Evolutionary conservation across 2,888 invertebrate species (phyloP), one percentile per base, ranked within the genome.

Genomic region (Ferrisia virgata): DNA sequence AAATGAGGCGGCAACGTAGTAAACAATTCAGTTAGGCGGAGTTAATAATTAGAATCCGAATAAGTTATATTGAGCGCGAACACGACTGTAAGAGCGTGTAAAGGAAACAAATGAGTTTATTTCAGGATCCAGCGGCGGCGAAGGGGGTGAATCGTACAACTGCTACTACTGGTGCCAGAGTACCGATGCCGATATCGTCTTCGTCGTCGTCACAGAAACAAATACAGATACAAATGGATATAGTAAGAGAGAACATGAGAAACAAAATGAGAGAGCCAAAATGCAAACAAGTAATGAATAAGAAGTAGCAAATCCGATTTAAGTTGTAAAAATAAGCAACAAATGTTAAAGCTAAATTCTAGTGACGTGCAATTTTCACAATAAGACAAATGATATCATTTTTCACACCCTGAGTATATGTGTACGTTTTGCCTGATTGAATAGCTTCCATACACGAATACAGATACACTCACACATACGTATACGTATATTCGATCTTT

Each of bases 291-390:
- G 72, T 76, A 76, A 76, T 76, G 72, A 76, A 76, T 76, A 76
- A 76, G 72, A 76, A 76, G 72, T 76, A 76, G 72, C 31, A 81
- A 58, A 79, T 79, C 39, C 79, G 79, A 79, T 58, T 58, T 36
- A 58, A 81, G 53, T 81, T 81, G 58, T 58, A 47, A 81, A 81
- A 81, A 81, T 81, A 81, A 53, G 81, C 81, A 81, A 81, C 81
- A 81, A 81, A 81, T 81, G 81, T 58, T 81, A 15, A 22, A 81
- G 81, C 81, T 58, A 53, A 58, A 58, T 53, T 81, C 58, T 47
- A 58, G 58, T 81, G 81, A 81, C 81, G 81, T 81, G 81, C 33
- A 81, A 81, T 81, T 81, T 81, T 58, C 53, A 28, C 43, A 81
- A 81, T 81, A 53, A 81, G 53, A 81, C 81, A 53, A 81, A 81